Percentiles rank a stretch among this genome's conserved stretches.
Evolutionary conservation across 1,140 invertebrate species (phyloP).

Genomic region (Scaptomyza graminum): DNA sequence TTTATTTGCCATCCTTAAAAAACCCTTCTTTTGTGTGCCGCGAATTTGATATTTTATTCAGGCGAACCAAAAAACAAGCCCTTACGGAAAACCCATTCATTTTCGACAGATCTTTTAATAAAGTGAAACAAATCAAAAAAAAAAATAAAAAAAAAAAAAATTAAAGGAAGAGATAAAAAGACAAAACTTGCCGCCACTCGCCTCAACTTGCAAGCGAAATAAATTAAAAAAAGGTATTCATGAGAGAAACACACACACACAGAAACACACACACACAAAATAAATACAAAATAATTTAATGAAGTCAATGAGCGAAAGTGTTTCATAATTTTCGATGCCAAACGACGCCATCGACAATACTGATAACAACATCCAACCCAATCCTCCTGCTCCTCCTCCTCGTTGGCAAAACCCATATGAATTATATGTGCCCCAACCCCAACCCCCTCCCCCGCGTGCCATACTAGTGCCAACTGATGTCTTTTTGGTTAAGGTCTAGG

Average conservation of each 20-base stretch:
- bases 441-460: not conserved
- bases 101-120: too few species aligned
- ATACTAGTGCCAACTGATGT: too few species aligned
- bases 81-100: too few species aligned
- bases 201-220: not conserved
- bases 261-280: constrained; percentile 32
- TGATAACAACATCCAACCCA: constrained; percentile 45
- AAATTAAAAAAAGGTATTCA: constrained; percentile 21
- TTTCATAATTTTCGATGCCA: constrained; percentile 78
- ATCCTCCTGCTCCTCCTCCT: too few species aligned
- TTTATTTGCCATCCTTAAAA: too few species aligned
- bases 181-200: not conserved
- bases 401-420: constrained; percentile 22
- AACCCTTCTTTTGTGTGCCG: too few species aligned
- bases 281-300: constrained; percentile 74
- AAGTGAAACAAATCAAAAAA: not conserved
- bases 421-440: constrained; percentile 20
- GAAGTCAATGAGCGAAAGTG: constrained; percentile 72
- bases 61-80: too few species aligned
- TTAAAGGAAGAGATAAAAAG: not conserved
- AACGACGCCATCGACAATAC: constrained; percentile 62
- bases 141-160: too few species aligned
- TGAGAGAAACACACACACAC: constrained; percentile 6
- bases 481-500: constrained; percentile 34
- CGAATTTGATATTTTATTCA: too few species aligned